A percentile compares a stretch with the other conserved stretches of the same genome.
These are phyloP conservation scores for Ylistrum balloti DNA, from an alignment of 1,140 invertebrate genomes.

Conservation along the genomic window DNA sequence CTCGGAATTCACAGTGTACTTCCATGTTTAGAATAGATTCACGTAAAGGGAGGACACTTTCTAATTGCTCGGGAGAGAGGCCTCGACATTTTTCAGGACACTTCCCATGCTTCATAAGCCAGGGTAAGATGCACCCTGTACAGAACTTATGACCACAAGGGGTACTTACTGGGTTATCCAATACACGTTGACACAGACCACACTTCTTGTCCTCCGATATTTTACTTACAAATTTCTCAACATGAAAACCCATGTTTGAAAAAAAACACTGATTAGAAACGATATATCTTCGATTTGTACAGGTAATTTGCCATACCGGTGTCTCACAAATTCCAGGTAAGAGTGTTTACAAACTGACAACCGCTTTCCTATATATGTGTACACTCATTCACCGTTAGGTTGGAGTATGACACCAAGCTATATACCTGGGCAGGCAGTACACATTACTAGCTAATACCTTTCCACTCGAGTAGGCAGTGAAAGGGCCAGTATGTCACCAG, in stretches of 20 bases:
- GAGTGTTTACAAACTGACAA: conserved; percentile 26
- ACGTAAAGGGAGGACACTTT: conserved; percentile 66
- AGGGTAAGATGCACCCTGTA: conserved; percentile 72
- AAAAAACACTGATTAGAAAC: background rate
- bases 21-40: conserved; percentile 68
- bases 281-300: background rate
- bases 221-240: conserved; percentile 68
- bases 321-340: background rate
- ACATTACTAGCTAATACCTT: conserved; percentile 34
- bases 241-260: conserved; percentile 70
- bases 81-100: conserved; percentile 68
- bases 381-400: conserved; percentile 26
- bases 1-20: conserved; percentile 68
- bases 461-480: conserved; percentile 21
- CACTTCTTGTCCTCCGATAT: conserved; percentile 71
- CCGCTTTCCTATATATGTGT: conserved; percentile 11
- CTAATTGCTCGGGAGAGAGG: conserved; percentile 65
- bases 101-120: conserved; percentile 66
- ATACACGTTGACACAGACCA: conserved; percentile 67
- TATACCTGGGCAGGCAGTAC: conserved; percentile 3
- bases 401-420: conserved; percentile 23
- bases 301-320: conserved; percentile 13
- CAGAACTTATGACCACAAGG: conserved; percentile 74
- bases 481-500: background rate
- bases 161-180: conserved; percentile 72